These are phyloP conservation scores for Tuberolachnus salignus DNA, from an alignment of 2,888 invertebrate genomes.

Conservation along the genomic window DNA sequence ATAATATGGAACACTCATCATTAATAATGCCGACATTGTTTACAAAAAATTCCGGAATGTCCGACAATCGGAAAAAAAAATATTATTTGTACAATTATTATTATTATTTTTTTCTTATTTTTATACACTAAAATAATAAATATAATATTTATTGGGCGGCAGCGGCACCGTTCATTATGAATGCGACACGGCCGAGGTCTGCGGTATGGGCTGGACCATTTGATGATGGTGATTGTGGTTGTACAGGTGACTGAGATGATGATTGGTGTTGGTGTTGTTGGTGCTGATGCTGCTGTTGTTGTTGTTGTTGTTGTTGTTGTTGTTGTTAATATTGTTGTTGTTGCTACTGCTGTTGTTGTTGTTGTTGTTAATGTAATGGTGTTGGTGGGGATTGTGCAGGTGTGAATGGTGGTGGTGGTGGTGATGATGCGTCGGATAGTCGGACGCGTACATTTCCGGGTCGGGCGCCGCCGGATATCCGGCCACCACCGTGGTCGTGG, in stretches of 20 bases:
- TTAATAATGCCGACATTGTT: neutral
- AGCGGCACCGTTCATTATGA: conserved; percentile 29
- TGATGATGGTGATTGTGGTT: conserved; percentile 47
- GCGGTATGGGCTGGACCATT: conserved; percentile 40
- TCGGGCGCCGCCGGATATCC: conserved; percentile 36
- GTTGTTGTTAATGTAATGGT: conserved; percentile 24
- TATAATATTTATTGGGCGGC: neutral
- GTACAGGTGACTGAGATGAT: conserved; percentile 39
- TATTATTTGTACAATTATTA: too few species aligned
- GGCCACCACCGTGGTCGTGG: conserved; percentile 22
- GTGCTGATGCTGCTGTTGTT: conserved; percentile 19
- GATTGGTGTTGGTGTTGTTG: neutral
- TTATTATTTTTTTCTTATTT: too few species aligned
- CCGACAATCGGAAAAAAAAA: too few species aligned
- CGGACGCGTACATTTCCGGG: conserved; percentile 42
- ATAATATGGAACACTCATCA: neutral
- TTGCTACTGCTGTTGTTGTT: conserved; percentile 31
- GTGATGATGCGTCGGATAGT: conserved; percentile 31
- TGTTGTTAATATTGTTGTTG: conserved; percentile 20
- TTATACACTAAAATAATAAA: neutral
- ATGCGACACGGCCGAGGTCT: conserved; percentile 36
- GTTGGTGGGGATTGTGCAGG: conserved; percentile 20
- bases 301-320: conserved; percentile 31
- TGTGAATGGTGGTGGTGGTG: conserved; percentile 45
- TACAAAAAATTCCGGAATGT: neutral